These are phyloP conservation scores for Cochlearius cochlearius DNA, from an alignment of 2,113 vertebrate species.

Conservation along the genomic window DNA sequence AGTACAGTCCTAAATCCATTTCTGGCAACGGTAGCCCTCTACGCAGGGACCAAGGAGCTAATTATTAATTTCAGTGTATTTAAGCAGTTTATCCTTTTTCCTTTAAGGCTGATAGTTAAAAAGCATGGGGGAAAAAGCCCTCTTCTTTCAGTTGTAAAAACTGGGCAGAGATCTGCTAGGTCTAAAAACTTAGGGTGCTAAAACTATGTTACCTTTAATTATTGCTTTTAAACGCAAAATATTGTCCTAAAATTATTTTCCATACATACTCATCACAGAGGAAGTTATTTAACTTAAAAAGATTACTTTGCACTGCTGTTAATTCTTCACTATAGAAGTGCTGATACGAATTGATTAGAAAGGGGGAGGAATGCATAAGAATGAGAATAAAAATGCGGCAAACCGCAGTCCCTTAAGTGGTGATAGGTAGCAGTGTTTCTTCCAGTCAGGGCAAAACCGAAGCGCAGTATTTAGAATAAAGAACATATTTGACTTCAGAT, in stretches of 20 bases:
- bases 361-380: background rate
- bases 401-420: background rate
- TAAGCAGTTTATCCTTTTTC: background rate
- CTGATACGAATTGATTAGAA: background rate
- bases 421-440: background rate
- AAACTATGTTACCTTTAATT: background rate
- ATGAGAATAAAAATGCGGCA: too few species aligned
- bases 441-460: background rate
- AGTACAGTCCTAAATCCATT: background rate
- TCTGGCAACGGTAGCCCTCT: background rate
- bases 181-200: background rate
- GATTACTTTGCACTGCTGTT: background rate
- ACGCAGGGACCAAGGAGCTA: background rate
- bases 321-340: background rate
- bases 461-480: background rate
- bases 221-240: background rate
- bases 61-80: background rate
- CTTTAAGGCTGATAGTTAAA: background rate
- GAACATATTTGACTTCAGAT: background rate
- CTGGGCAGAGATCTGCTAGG: too few species aligned
- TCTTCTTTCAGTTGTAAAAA: background rate
- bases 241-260: background rate
- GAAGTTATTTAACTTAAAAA: background rate
- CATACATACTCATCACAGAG: background rate
- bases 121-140: fast-evolving